These are phyloP conservation scores for Melanotaenia pygmaea DNA, from an alignment of 2,797 vertebrate species.

Conservation along the genomic window DNA sequence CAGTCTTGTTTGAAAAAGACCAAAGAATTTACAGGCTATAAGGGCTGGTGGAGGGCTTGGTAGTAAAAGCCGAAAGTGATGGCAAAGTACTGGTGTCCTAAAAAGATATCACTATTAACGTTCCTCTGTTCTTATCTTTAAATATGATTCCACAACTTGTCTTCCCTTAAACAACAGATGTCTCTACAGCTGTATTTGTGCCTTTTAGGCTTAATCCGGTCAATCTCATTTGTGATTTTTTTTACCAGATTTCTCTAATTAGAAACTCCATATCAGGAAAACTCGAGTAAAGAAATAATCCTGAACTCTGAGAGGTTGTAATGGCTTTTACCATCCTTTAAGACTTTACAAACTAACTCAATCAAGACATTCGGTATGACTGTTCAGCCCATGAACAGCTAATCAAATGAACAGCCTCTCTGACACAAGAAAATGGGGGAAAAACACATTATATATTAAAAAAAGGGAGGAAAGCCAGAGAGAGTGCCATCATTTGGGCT, in stretches of 20 bases:
- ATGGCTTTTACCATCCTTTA: background rate
- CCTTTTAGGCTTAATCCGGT: background rate
- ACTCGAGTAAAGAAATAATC: background rate
- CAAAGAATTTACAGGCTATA: conserved; percentile 55
- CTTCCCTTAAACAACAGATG: background rate
- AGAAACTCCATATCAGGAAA: background rate
- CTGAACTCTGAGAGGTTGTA: background rate
- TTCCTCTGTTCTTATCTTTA: conserved; percentile 41
- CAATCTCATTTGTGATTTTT: background rate
- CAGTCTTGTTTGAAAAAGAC: conserved; percentile 65
- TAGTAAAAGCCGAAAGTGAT: conserved; percentile 22
- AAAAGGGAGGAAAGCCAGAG: background rate
- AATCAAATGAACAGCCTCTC: background rate
- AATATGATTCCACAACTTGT: background rate
- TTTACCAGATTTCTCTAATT: background rate
- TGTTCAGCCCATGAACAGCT: background rate
- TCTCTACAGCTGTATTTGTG: background rate
- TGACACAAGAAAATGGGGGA: background rate
- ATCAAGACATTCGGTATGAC: background rate
- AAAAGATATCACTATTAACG: conserved; percentile 24
- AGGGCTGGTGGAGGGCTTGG: conserved; percentile 43
- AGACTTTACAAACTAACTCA: background rate
- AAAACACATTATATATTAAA: background rate
- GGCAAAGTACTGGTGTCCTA: conserved; percentile 26
- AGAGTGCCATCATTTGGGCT: conserved; percentile 20